These are phyloP conservation scores for Parauchenoglanis ngamensis DNA, from an alignment of 2,797 vertebrate genomes.

Conservation along the genomic window DNA sequence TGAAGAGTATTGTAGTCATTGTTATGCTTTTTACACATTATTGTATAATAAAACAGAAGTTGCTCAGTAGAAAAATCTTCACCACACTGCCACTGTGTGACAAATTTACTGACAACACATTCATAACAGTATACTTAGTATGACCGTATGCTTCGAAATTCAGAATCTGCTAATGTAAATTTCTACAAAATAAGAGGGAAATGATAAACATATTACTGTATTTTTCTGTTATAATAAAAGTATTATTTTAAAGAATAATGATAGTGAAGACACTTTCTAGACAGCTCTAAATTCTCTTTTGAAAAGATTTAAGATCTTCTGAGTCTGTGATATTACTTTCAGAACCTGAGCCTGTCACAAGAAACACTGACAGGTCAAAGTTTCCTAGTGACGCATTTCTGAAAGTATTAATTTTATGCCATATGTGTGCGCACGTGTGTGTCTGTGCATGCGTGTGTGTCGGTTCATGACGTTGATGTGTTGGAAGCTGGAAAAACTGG, in stretches of 20 bases:
- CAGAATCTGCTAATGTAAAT: no score
- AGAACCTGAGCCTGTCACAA: not conserved
- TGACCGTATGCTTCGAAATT: no score
- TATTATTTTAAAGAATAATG: no score
- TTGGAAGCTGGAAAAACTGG: no score
- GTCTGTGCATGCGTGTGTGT: no score
- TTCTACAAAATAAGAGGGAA: no score
- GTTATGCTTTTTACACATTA: not conserved
- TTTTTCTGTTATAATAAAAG: not conserved
- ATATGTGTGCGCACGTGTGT: no score
- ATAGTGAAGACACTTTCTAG: not conserved
- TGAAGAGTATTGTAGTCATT: not conserved
- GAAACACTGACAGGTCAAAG: not conserved
- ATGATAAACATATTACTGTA: not conserved
- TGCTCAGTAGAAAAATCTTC: not conserved
- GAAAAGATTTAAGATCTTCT: not conserved
- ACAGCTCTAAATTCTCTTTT: not conserved
- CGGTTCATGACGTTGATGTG: no score
- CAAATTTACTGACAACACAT: no score
- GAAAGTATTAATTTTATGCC: not conserved
- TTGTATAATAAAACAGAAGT: not conserved
- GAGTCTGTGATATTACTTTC: not conserved
- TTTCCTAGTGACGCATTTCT: not conserved
- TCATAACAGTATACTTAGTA: no score
- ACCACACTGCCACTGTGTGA: no score